Base-by-base conservation (phyloP, 92 coral and sea anemone genomes). In the Galaxea fascicularis region DNA sequence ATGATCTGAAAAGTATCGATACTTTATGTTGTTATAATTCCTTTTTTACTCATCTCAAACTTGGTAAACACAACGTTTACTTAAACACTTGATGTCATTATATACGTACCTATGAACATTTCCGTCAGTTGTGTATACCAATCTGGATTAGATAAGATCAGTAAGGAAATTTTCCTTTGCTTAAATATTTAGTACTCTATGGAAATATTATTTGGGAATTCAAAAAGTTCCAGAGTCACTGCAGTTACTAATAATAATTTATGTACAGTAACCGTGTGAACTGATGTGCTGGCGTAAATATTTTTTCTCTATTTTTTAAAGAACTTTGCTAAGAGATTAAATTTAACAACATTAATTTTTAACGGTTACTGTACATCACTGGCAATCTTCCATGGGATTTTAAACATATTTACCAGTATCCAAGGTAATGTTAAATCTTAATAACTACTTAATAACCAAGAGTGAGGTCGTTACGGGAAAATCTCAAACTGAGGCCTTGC, bases 61-160 rank as follows among this genome's bases (percentile, higher is more conserved):
- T 63, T 63, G 12, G 45, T 28, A 74, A 27, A 74, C 62, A 74
- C 51, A 51, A 27, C 46, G 17, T 18, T 54, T 2, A n/a, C 27
- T 22, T 18, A 16, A 73, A 46, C 62, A 30, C 65, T 54, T 20
- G 8, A 65, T 31, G 46, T 65, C 71, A 28, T 74, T 74, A 25
- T 28, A 74, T 53, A 28, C 28, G 25, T 53, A 17, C 46, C 44
- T 8, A 29, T 18, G 17, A 20, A 54, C 18, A 18, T 29, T 28
- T 8, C 17, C 29, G 44, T 56, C 24, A 22, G n/a, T 22, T 77
- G 22, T n/a, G 3, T 77, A 39, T 0, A 49, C 54, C 31, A 60
- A 20, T 60, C 35, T 69, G 39, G 69, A 77, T 60, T 22, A 39
- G 41, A 62, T 45, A 44, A 76, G 71, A 21, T 35, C 16, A 77